Conservation (phyloP, 2,888 invertebrate species). For the Ochlodes sylvanus region DNA sequence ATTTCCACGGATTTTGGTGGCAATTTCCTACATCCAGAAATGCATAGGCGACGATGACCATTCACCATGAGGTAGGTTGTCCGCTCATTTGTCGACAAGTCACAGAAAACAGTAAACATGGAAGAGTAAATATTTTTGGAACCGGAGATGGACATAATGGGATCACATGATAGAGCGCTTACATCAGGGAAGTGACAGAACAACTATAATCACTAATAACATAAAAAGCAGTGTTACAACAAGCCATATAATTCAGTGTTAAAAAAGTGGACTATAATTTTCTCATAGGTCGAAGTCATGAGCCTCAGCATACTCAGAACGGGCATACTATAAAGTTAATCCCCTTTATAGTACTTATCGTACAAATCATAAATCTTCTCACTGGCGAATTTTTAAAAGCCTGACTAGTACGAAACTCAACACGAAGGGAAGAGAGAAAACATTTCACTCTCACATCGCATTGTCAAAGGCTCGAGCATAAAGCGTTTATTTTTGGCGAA, state of each 20-base stretch:
- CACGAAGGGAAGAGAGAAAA: slow-evolving; percentile 52
- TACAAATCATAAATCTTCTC: slow-evolving; percentile 38
- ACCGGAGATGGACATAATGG: too few relatives aligned
- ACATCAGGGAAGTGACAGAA: too few relatives aligned
- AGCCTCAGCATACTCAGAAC: not conserved
- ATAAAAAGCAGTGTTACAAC: not conserved
- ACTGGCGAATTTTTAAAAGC: slow-evolving; percentile 60
- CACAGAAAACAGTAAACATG: too few relatives aligned
- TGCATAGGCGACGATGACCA: too few relatives aligned
- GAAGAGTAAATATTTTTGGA: too few relatives aligned
- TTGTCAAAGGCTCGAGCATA: slow-evolving; percentile 55
- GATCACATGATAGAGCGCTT: too few relatives aligned
- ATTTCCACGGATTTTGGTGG: too few relatives aligned
- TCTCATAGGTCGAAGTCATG: not conserved
- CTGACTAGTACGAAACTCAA: slow-evolving; percentile 51
- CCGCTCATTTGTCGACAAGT: too few relatives aligned
- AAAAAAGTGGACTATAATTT: not conserved
- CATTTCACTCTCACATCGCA: slow-evolving; percentile 53
- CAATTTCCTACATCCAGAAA: too few relatives aligned
- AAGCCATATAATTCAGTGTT: not conserved
- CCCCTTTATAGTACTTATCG: slow-evolving; percentile 9
- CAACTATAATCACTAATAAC: too few relatives aligned
- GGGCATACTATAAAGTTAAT: slow-evolving; percentile 20
- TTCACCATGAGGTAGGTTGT: too few relatives aligned
- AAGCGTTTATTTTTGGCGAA: slow-evolving; percentile 50